Base-by-base conservation (phyloP, 2,113 vertebrate genomes). In the Leucosticte australis region DNA sequence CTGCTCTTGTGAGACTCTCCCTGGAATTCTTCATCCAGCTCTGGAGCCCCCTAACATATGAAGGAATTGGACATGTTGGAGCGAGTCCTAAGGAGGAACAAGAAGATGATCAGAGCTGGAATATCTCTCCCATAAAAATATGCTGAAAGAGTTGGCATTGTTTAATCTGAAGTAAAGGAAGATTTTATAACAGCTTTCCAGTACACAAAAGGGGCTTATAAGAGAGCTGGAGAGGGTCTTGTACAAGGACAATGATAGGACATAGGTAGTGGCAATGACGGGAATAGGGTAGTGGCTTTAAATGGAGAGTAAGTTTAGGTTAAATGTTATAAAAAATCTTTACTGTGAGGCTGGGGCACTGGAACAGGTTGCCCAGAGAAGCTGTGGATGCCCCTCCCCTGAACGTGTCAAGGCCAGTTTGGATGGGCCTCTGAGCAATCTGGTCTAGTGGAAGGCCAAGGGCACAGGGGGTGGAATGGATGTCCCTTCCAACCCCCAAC, bases 41-140 rank as follows among this genome's bases (percentile, higher is more conserved):
- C 23, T 62, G 33, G 33, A 28, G 22, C 3, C 4, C 11, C 2
- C 2, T 27, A 53, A 52, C 4, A 27, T 15, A 37, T 16, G 23
- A 23, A 46, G 33, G 19, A 46, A 19, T 53, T 46, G 39, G 28
- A 47, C 28, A 19, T 39, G 5, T 46, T 60, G 39, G 39, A 44
- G 9, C 0, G 0, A 53, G 22, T 53, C 39, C 47, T 60, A 39
- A 46, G 15, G 39, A 39, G 28, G 4, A 52, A 23, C 0, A 0
- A 10, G 15, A 24, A 52, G 47, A 68, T 31, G 11, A 47, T 60
- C 17, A 68, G 21, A 26, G 3, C 9, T 60, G 55, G 46, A 47
- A 33, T 7, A 21, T 7, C 1, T 75, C 17, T 62, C 14, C 46
- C 11, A 9, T 35, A 27, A 62, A 47, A 59, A 47, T 67, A 35